Base-by-base conservation (phyloP, 2,797 vertebrate genomes). In the Poeciliopsis presidionis region DNA sequence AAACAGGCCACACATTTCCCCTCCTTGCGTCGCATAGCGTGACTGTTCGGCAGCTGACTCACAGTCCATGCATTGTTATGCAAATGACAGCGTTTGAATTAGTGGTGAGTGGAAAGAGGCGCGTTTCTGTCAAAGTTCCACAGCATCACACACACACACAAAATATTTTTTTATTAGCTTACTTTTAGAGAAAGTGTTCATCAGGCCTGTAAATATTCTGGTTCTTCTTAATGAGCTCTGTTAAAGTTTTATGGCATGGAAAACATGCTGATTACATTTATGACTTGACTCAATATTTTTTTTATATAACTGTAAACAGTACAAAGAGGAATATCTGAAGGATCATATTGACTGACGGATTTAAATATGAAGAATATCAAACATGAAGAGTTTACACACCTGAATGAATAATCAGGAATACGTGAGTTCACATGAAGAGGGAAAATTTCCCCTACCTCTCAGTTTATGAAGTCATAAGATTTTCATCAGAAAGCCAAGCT, bases 21-120 rank as follows among this genome's bases (percentile, higher is more conserved):
- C 18, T 65, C 33, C 30, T 39, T 61, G 30, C 14, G 28, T 33
- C 71, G 2, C 72, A 33, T 25, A 45, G 80, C 72, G 45, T 71
- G 79, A 78, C 51, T 73, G 67, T 53, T 75, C 74, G 59, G 85
- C 85, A 63, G 83, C 82, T 67, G 79, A 85, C 79, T 87, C 78
- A n/a, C 72, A 18, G 8, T 84, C 70, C 84, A 70, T 76, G 80
- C 82, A 87, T 89, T 89, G 83, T 89, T 72, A 91, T 90, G 88
- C 86, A 88, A 90, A 91, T 91, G 57, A 73, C 5, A 67, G 72
- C 28, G 36, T 77, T 78, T 81, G 86, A 91, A 89, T 86, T 74
- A 77, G 49, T 51, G 47, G 71, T 81, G 80, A 86, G 87, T 74
- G 39, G 75, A 78, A 86, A 84, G 77, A 33, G 61, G 67, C 33